Conservation (phyloP, 2,113 vertebrate genomes). For the Tylochromis polylepis region DNA sequence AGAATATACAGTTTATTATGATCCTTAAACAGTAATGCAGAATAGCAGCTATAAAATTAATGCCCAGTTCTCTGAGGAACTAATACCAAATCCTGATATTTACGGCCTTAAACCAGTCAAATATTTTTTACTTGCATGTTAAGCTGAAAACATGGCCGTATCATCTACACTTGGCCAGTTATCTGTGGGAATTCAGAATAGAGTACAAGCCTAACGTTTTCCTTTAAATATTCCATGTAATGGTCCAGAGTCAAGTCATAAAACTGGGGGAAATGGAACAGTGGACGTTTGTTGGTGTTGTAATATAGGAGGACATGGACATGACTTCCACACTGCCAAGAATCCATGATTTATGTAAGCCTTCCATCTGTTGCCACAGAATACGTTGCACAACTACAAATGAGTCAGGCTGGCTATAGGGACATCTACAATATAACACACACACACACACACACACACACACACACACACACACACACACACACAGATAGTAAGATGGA, state of each 20-base stretch:
- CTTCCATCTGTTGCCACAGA: conserved; percentile 64
- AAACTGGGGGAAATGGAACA: conserved; percentile 5
- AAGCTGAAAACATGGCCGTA: background rate
- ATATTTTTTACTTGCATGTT: background rate
- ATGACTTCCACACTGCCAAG: conserved; percentile 46
- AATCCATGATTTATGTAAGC: conserved; percentile 63
- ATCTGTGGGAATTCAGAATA: background rate
- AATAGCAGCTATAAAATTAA: background rate
- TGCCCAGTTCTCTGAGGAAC: background rate
- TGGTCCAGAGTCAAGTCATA: conserved; percentile 13
- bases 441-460: background rate
- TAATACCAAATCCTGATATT: background rate
- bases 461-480: background rate
- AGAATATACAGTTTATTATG: background rate
- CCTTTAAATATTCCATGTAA: background rate
- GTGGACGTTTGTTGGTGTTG: conserved; percentile 42
- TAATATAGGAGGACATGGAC: conserved; percentile 46
- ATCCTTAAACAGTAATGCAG: background rate
- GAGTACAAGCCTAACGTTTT: background rate
- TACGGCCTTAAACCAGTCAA: background rate
- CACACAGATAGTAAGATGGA: conserved; percentile 15
- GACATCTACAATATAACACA: conserved; percentile 32
- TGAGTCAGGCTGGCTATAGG: conserved; percentile 42
- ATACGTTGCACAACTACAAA: conserved; percentile 50
- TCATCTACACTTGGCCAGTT: background rate